Percentiles rank a stretch among this genome's conserved stretches.
Evolutionary conservation across 2,797 vertebrate genomes (phyloP).

Genomic region (Aulostomus chinensis): DNA sequence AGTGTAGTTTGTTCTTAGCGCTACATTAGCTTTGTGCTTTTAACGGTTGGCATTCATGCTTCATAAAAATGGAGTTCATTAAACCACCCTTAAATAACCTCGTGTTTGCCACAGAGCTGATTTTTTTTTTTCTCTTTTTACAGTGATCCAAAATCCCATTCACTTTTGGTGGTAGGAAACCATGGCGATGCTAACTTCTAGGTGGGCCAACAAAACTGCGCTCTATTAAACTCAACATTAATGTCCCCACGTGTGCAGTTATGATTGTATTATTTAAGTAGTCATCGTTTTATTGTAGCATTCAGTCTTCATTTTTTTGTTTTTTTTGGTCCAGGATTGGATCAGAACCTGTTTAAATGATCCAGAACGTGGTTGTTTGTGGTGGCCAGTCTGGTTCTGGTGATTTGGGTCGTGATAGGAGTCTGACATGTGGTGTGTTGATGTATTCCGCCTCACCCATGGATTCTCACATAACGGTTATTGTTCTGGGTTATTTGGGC

Average conservation of each 20-base stretch:
- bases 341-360: constrained; percentile 30
- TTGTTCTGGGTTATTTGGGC: constrained; percentile 67
- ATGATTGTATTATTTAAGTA: constrained; percentile 8
- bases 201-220: no score
- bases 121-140: no score
- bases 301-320: constrained; percentile 4
- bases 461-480: constrained; percentile 68
- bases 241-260: not conserved
- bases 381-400: constrained; percentile 25
- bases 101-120: no score
- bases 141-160: no score
- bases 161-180: no score
- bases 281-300: constrained; percentile 1
- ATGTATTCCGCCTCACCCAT: constrained; percentile 74
- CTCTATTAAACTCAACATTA: no score
- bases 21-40: no score
- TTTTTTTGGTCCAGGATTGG: constrained; percentile 18
- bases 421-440: constrained; percentile 48
- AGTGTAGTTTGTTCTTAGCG: no score
- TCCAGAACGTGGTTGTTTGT: constrained; percentile 8
- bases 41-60: no score
- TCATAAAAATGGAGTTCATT: no score
- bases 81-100: no score
- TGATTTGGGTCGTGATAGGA: constrained; percentile 47
- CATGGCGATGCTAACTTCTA: no score